These are phyloP conservation scores for Gila orcuttii DNA, from an alignment of 2,113 vertebrate genomes.

Conservation along the genomic window DNA sequence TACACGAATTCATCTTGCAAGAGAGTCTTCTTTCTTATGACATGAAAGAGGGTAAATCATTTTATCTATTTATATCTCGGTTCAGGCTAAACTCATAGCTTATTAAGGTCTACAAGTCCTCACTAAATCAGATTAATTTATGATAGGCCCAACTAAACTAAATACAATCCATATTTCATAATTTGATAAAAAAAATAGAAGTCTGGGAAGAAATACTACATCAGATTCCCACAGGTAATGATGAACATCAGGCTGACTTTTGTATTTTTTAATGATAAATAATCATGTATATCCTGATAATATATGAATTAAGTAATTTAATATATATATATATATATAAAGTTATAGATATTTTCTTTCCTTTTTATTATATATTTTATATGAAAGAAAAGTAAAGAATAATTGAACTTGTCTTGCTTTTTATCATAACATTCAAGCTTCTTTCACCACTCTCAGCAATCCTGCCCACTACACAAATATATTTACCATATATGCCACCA, in stretches of 20 bases:
- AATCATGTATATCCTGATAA: no score
- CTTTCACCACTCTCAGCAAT: no score
- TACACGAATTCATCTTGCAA: conserved; percentile 44
- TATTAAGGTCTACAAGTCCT: not conserved
- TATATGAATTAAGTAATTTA: not conserved
- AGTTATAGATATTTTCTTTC: no score
- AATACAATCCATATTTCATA: not conserved
- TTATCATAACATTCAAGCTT: no score
- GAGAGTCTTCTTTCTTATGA: conserved; percentile 50
- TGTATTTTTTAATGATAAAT: not conserved
- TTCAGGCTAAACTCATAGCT: not conserved
- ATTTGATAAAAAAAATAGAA: not conserved
- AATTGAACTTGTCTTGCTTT: no score
- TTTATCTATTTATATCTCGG: conserved; percentile 15
- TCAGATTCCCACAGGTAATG: not conserved
- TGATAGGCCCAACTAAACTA: not conserved
- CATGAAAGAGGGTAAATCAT: not conserved
- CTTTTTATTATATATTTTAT: no score
- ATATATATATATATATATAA: no score
- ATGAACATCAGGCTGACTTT: not conserved
- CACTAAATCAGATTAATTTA: not conserved
- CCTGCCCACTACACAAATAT: not conserved
- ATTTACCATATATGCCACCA: not conserved
- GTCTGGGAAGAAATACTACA: not conserved
- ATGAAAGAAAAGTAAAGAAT: no score